A percentile compares a stretch with the other conserved stretches of the same genome.
phyloP scores from a whole-genome alignment of 2,113 vertebrate species.

The Leptobrachium leishanense region DNA sequence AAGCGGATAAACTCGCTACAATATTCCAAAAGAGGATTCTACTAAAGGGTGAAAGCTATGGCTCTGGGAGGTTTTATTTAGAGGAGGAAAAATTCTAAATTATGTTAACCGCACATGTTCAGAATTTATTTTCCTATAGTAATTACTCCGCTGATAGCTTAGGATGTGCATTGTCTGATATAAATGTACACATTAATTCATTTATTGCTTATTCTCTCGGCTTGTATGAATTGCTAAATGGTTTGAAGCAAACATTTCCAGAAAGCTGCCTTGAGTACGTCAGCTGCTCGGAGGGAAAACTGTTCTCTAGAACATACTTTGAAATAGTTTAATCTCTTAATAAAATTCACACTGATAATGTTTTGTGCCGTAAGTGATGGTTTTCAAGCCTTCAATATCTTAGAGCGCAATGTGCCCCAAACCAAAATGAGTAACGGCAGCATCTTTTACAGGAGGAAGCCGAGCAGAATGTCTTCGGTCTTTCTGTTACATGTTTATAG shows the following conservation, averaged over 20 bases:
- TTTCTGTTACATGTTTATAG: not conserved
- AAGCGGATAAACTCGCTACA: slow-evolving; percentile 26
- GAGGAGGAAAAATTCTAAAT: slow-evolving; percentile 22
- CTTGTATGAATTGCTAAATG: too few species aligned
- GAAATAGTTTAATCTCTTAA: slow-evolving; percentile 62
- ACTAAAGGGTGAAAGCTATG: slow-evolving; percentile 21
- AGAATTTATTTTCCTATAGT: slow-evolving; percentile 4
- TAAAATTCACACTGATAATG: slow-evolving; percentile 42
- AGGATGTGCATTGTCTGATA: not conserved
- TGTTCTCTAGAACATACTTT: too few species aligned
- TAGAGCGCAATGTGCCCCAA: not conserved
- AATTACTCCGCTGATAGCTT: not conserved
- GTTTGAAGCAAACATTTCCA: too few species aligned
- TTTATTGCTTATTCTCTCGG: not conserved
- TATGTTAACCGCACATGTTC: not conserved
- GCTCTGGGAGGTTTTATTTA: slow-evolving; percentile 31
- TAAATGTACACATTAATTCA: slow-evolving; percentile 28
- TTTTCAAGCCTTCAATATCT: not conserved
- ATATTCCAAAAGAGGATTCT: slow-evolving; percentile 26
- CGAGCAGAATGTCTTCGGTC: not conserved
- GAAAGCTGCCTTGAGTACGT: not conserved
- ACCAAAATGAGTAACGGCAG: not conserved
- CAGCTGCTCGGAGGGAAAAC: too few species aligned
- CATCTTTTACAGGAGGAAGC: not conserved
- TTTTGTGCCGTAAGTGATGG: slow-evolving; percentile 55